Evolutionary conservation across 2,113 vertebrate genomes (phyloP), one percentile per base, ranked within the genome.

Genomic region (Baryphthengus martii): DNA sequence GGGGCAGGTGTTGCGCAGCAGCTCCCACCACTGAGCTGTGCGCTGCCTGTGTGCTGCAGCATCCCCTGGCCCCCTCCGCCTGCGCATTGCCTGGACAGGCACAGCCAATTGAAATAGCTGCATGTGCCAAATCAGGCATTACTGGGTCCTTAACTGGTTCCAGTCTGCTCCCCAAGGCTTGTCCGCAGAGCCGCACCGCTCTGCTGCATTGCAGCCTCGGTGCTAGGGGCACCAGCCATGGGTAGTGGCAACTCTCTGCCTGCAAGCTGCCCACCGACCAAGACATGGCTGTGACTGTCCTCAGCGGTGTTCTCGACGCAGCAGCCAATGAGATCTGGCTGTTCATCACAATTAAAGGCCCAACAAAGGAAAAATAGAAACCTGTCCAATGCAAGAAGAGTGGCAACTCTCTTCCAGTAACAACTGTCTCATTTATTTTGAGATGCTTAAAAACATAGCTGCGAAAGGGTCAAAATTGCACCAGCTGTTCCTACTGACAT

Each of bases 21-120:
- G 88, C 25, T 88, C 70, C 33, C 0, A 2, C 29, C 2, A 0
- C 31, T 1, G 4, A 65, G 79, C 39, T 39, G 1, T 39, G 1
- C 1, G 7, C 53, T 9, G 7, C 7, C 19, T n/a, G 37, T 2
- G 5, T 2, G 0, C 56, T 1, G 13, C 8, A 0, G 33, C 0
- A 1, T n/a, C 28, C 25, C 55, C 35, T 0, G 39, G 16, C 6
- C 19, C 18, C 25, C 24, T 59, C 62, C 0, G 18, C 65, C 52
- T 7, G 15, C 2, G 44, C 25, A 0, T 13, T 13, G 40, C 45
- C 29, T 33, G 62, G 45, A 6, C 28, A 39, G 55, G 18, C 73
- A 53, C n/a, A 28, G 70, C 9, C 74, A 37, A 47, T 8, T 11
- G 3, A 7, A 72, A 67, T 10, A 67, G 11, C 8, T 6, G 24